phyloP scores from a whole-genome alignment of 2,888 invertebrate genomes.

The Rhodophaea formosa region DNA sequence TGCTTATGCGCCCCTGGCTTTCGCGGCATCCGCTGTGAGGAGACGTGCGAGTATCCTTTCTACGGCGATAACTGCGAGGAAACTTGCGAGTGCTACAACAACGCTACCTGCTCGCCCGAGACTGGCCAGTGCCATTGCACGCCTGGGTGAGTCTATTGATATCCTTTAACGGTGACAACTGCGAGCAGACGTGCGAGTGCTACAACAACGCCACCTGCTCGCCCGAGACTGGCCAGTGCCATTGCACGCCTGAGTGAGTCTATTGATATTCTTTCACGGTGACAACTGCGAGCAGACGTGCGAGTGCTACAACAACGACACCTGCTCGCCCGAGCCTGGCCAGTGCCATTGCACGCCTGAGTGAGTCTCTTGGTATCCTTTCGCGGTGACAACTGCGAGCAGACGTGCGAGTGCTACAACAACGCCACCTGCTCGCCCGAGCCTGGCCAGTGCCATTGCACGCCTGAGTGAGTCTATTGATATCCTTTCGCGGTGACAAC shows the following conservation, averaged over 20 bases:
- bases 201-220: conserved; percentile 89
- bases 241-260: conserved; percentile 85
- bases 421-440: conserved; percentile 89
- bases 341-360: conserved; percentile 89
- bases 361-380: conserved; percentile 34
- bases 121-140: conserved; percentile 90
- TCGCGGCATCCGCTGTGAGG: conserved; percentile 86
- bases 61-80: conserved; percentile 92
- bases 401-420: conserved; percentile 89
- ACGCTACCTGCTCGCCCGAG: conserved; percentile 89
- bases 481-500: conserved; percentile 86
- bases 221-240: conserved; percentile 90
- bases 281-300: conserved; percentile 90
- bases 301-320: conserved; percentile 89
- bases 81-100: conserved; percentile 89
- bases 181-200: conserved; percentile 89
- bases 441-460: conserved; percentile 90
- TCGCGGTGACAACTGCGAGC: conserved; percentile 90
- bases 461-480: conserved; percentile 77
- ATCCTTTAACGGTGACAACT: conserved; percentile 88
- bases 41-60: conserved; percentile 84
- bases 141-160: conserved; percentile 74
- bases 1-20: conserved; percentile 93
- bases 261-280: conserved; percentile 74
- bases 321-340: conserved; percentile 90